Evolutionary conservation across 1,140 invertebrate species (phyloP), one percentile per base, ranked within the genome.

Genomic region (Drosophila kohkoa): DNA sequence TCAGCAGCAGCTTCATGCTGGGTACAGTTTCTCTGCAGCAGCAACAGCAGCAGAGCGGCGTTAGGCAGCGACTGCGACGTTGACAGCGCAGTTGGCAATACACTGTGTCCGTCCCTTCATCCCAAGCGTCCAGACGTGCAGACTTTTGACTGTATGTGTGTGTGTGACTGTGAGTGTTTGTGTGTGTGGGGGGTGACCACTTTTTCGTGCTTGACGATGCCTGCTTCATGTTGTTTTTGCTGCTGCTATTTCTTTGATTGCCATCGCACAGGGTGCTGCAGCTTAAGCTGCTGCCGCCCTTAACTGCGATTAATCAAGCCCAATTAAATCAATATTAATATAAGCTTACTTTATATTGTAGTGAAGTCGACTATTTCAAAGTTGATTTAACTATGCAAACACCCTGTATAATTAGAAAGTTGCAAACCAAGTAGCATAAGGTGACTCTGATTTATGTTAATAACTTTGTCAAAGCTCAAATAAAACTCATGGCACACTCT

Each of bases 1-100:
- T 7, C 35, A 32, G 30, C 30, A 32, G 30, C 30, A 10, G 35
- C 35, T 10, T 54, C n/a, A 25, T n/a, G 69, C 70, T 75, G 82
- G 86, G 85, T 88, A 88, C 85, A 88, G 85, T 89, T 86, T 71
- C 85, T 71, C 85, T 87, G 85, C 52, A 75, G 35, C 80, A 51
- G 16, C 3, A 25, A 25, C 20, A 75, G 51, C 77, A 75, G 49
- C 80, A 35, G 16, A 30, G 41, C 60, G 58, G 57, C 49, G 49
- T 49, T 63, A 63, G 55, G 25, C 76, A 32, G 48, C 20, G 58
- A 46, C 81, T 5, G 67, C 62, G 80, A 69, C 67, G 49, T 58
- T 13, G 54, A 16, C 57, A 71, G 63, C 80, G 38, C 38, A 41
- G 38, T 41, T 11, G 11, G 59, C 79, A 82, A 87, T 82, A 88